Percentiles rank a stretch among this genome's conserved stretches.
These are phyloP conservation scores for Lepidonotus clava DNA, from an alignment of 2,888 invertebrate species.

Conservation along the genomic window DNA sequence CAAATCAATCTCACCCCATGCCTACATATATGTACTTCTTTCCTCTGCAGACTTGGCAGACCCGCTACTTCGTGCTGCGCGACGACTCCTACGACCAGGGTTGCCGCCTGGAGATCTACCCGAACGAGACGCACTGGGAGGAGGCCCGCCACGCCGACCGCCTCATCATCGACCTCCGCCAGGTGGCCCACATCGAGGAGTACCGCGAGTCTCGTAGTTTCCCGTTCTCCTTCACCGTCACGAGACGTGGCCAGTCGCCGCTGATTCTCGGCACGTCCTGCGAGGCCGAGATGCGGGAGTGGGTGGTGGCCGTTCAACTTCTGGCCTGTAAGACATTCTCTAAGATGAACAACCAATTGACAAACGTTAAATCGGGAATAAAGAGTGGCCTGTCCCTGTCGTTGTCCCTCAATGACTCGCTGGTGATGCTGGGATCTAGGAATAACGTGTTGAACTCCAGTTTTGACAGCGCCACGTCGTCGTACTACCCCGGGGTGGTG, in stretches of 20 bases:
- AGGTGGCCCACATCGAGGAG: constrained; percentile 37
- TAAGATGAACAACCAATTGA: neutral
- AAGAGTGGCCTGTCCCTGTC: neutral
- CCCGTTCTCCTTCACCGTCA: constrained; percentile 37
- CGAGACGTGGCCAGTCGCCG: constrained; percentile 31
- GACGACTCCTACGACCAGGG: constrained; percentile 50
- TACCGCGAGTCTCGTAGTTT: constrained; percentile 46
- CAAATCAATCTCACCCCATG: too few relatives aligned
- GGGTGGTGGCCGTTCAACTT: constrained; percentile 44
- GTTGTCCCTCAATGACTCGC: neutral
- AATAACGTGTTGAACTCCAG: constrained; percentile 9
- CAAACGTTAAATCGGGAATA: neutral
- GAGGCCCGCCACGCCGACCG: neutral
- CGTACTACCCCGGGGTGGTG: neutral
- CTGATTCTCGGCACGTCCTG: constrained; percentile 38
- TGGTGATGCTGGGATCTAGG: neutral
- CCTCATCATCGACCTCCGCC: constrained; percentile 15
- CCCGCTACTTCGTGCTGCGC: constrained; percentile 45
- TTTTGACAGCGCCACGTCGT: neutral
- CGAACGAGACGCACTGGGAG: constrained; percentile 27
- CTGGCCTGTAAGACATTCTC: constrained; percentile 15
- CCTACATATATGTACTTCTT: too few relatives aligned
- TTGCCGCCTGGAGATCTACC: constrained; percentile 41
- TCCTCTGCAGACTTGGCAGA: constrained; percentile 48
- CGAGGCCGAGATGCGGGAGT: constrained; percentile 29